Evolutionary conservation across 2,888 invertebrate species (phyloP), one percentile per base, ranked within the genome.

Genomic region (Tetramorium bicarinatum): DNA sequence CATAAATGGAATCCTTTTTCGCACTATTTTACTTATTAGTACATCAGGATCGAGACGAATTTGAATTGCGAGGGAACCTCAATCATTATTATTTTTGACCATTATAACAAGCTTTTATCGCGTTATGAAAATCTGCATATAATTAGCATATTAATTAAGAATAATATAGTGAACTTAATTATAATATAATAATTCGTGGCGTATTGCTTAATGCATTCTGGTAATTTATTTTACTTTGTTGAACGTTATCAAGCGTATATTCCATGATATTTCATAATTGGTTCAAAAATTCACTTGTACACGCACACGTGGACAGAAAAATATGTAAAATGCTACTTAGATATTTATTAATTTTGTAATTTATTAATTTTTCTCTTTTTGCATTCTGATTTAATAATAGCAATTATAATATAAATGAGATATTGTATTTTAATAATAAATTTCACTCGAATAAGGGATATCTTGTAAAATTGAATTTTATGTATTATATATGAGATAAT

Each of bases 101-200:
- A 2, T 69, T 56, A 54, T 25, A 25, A 64, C 41, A 52, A 77
- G 29, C 7, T 9, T 67, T 47, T 67, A 54, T 0, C 8, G 15
- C 52, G 38, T 52, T 38, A 41, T 41, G 52, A 25, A 25, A 41
- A 41, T 9, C 34, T n/a, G 41, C 25, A 77, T 9, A 18, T 54
- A 77, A 77, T 77, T 79, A 71, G 13, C 44, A 79, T 56, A 62
- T 4, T 79, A 71, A 47, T 79, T 79, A 21, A 69, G 34, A 71
- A 71, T 71, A 79, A 71, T 79, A 69, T 34, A 47, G 29, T 34
- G 54, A 79, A 47, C 6, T 1, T 56, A 44, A 79, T 79, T 79
- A 56, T 79, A 47, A 69, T 56, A 79, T 69, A 77, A 77, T 69
- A 71, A 79, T 71, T 79, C 9, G 18, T 34, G 4, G 29, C 21